A percentile compares a stretch with the other conserved stretches of the same genome.
Evolutionary conservation across 2,888 invertebrate species (phyloP).

Genomic region (Bruchidius siliquastri): DNA sequence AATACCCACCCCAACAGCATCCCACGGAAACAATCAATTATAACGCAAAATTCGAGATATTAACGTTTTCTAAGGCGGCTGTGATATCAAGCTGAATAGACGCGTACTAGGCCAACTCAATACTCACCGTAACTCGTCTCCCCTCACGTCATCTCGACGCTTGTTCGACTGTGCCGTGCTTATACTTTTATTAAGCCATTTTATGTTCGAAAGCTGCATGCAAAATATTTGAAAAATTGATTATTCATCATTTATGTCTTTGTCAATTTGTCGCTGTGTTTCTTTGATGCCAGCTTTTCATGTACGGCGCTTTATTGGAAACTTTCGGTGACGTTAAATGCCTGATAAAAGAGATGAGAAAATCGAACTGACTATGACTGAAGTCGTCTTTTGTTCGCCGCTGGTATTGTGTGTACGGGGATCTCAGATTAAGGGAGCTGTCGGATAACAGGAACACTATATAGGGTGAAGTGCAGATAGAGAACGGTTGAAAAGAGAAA

Average conservation of each 20-base stretch:
- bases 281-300: conserved; percentile 30
- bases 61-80: conserved; percentile 16
- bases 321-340: conserved; percentile 18
- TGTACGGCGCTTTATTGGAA: conserved; percentile 29
- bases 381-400: background rate
- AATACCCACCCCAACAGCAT: background rate
- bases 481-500: no score
- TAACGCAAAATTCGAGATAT: conserved; percentile 14
- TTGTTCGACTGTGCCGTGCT: conserved; percentile 35
- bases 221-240: conserved; percentile 43
- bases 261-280: conserved; percentile 32
- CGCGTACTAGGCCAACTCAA: conserved; percentile 6
- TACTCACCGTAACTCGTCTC: background rate
- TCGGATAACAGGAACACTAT: background rate
- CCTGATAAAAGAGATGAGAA: conserved; percentile 15
- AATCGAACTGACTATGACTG: background rate
- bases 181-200: conserved; percentile 43
- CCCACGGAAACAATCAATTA: conserved; percentile 11
- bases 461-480: no score
- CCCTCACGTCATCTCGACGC: conserved; percentile 9
- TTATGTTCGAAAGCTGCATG: conserved; percentile 38
- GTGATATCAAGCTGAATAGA: conserved; percentile 13
- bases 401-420: background rate
- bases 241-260: conserved; percentile 40
- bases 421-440: background rate